Evolutionary conservation across 2,888 invertebrate species (phyloP).

Genomic region (Panopea generosa): DNA sequence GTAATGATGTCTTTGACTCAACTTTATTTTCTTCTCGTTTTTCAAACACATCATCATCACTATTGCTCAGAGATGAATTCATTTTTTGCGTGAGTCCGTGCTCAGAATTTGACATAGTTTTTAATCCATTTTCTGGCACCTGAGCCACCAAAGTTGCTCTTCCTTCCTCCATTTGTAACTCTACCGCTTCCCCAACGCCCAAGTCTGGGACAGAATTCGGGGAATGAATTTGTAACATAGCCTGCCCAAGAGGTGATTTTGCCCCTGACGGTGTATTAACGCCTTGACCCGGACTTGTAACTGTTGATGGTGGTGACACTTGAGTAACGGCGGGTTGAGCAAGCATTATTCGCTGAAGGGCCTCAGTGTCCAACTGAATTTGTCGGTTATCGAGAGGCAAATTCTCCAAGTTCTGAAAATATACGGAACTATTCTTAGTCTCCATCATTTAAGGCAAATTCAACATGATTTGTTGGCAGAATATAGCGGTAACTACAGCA

Average conservation of each 20-base stretch:
- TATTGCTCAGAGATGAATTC: conserved; percentile 35
- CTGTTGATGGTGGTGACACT: conserved; percentile 36
- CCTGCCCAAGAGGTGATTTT: conserved; percentile 52
- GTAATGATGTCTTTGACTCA: conserved; percentile 46
- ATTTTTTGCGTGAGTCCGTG: background rate
- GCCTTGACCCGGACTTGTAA: conserved; percentile 21
- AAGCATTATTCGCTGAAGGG: conserved; percentile 49
- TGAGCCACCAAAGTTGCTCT: conserved; percentile 41
- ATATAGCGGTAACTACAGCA: too few relatives aligned
- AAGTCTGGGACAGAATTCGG: conserved; percentile 43
- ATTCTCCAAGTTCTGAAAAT: conserved; percentile 64
- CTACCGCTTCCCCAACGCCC: conserved; percentile 34
- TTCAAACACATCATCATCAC: conserved; percentile 60
- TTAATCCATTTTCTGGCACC: too few relatives aligned
- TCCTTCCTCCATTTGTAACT: conserved; percentile 54
- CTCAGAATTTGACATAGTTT: conserved; percentile 9
- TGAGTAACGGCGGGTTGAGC: conserved; percentile 33
- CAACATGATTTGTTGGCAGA: too few relatives aligned
- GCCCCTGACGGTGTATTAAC: conserved; percentile 23
- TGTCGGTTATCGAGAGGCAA: conserved; percentile 71
- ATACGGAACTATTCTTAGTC: too few relatives aligned
- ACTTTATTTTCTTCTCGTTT: conserved; percentile 24
- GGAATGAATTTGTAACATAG: conserved; percentile 59
- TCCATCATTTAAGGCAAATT: too few relatives aligned
- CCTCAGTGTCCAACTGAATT: conserved; percentile 67